Percentiles rank a stretch among this genome's conserved stretches.
Conservation (phyloP, 2,113 vertebrate genomes). For the Laticauda colubrina region DNA sequence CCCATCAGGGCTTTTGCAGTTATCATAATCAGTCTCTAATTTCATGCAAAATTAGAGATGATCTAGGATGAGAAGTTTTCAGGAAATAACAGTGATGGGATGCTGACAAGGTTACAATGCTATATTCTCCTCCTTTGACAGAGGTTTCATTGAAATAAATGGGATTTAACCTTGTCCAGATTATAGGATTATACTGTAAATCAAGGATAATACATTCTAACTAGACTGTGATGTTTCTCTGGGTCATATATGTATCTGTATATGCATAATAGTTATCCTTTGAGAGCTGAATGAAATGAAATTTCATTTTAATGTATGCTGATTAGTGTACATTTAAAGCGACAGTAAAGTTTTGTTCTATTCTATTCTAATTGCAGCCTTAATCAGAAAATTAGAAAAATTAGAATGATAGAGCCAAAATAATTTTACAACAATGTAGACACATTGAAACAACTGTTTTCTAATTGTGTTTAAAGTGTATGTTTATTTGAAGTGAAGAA, state of each 20-base stretch:
- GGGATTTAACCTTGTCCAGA: neutral
- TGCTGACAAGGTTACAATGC: neutral
- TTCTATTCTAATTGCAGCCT: neutral
- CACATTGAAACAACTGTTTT: neutral
- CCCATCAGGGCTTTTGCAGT: neutral
- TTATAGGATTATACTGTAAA: neutral
- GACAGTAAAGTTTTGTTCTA: too few relatives aligned
- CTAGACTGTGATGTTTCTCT: too few relatives aligned
- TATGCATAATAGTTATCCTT: too few relatives aligned
- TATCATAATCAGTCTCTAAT: neutral
- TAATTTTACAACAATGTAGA: neutral
- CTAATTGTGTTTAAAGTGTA: neutral
- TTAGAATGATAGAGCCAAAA: neutral
- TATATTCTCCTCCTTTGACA: too few relatives aligned
- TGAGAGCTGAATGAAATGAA: too few relatives aligned
- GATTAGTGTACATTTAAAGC: too few relatives aligned
- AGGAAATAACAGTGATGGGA: neutral
- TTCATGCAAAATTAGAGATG: neutral
- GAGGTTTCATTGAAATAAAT: neutral
- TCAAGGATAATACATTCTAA: neutral
- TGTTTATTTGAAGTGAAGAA: neutral
- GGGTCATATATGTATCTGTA: too few relatives aligned
- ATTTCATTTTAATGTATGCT: too few relatives aligned
- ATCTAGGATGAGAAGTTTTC: neutral
- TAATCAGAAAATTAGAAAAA: neutral